Evolutionary conservation across 2,888 invertebrate genomes (phyloP), one percentile per base, ranked within the genome.

Genomic region (Arge pagana): DNA sequence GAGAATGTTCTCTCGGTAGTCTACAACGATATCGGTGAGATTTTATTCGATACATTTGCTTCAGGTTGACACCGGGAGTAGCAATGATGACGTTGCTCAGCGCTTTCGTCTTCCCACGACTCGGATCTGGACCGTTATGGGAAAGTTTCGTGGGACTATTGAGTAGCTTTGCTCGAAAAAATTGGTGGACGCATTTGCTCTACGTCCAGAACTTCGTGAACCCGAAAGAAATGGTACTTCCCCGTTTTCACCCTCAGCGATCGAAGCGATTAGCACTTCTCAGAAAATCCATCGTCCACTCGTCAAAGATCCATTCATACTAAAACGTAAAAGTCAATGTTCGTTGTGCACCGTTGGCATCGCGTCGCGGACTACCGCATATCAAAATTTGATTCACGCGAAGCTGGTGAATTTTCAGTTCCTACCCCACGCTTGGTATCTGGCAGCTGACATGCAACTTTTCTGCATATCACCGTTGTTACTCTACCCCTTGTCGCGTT

Each of bases 361-460:
- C 21, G 4, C 21, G 10, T 8, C 2, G 19, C 19, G 3, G 0
- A 37, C 11, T 19, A 5, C 7, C 10, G 4, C n/a, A 1, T 13
- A 11, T 4, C 5, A 18, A n/a, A 5, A 24, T 13, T 3, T 23
- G 23, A 13, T 24, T 8, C 15, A 37, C 4, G 24, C 15, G 6
- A 10, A 13, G 4, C 13, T 40, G 6, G 40, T 2, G 8, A 26
- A 30, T 30, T 42, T 16, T 3, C 30, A 42, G 78, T 84, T 83
- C 63, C 64, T 83, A 24, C 74, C 76, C 21, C 83, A 82, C 59
- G 78, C 81, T 0, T 84, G 84, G 84, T 84, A 83, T 60, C 66
- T 84, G 31, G 79, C 82, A 3, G 80, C 83, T 8, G 84, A 84
- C 59, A 83, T 81, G 60, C 84, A 84, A 62, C 64, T 84, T 30